Evolutionary conservation across 1,140 invertebrate genomes (phyloP).

Genomic region (Bombus fervidus): DNA sequence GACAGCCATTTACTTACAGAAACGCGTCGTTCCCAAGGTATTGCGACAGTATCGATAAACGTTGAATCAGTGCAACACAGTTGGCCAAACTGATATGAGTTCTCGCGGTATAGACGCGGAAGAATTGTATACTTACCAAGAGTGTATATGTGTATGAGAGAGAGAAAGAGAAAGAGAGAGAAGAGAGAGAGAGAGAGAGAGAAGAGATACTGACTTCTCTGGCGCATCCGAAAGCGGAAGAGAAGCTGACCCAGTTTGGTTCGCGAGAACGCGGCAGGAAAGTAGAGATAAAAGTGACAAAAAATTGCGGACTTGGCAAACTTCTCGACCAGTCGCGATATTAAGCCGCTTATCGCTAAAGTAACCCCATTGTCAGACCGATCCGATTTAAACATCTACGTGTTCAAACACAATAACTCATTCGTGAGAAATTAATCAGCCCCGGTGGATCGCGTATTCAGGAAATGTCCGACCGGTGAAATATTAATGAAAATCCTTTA

Average conservation of each 20-base stretch:
- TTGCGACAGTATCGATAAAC: slow-evolving; percentile 10
- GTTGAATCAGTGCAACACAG: neutral
- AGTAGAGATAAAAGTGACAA: slow-evolving; percentile 23
- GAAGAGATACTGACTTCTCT: neutral
- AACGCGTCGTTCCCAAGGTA: neutral
- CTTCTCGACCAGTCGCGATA: slow-evolving; percentile 35
- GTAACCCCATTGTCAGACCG: slow-evolving; percentile 27
- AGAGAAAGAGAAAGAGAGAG: neutral
- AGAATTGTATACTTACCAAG: slow-evolving; percentile 4
- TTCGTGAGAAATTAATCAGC: slow-evolving; percentile 41
- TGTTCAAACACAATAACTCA: slow-evolving; percentile 23
- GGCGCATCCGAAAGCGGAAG: neutral
- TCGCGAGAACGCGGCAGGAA: neutral
- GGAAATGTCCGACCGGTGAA: slow-evolving; percentile 5
- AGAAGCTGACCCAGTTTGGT: slow-evolving; percentile 19
- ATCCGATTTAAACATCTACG: slow-evolving; percentile 48
- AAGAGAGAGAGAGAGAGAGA: too few relatives aligned
- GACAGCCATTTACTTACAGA: neutral
- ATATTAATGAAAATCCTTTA: slow-evolving; percentile 27
- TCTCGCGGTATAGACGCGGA: neutral
- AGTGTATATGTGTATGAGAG: too few relatives aligned
- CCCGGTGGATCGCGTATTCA: neutral
- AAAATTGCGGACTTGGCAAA: slow-evolving; percentile 38
- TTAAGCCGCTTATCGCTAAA: slow-evolving; percentile 49
- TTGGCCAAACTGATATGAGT: neutral